Conservation (phyloP, 2,113 vertebrate species). For the Excalfactoria chinensis region DNA sequence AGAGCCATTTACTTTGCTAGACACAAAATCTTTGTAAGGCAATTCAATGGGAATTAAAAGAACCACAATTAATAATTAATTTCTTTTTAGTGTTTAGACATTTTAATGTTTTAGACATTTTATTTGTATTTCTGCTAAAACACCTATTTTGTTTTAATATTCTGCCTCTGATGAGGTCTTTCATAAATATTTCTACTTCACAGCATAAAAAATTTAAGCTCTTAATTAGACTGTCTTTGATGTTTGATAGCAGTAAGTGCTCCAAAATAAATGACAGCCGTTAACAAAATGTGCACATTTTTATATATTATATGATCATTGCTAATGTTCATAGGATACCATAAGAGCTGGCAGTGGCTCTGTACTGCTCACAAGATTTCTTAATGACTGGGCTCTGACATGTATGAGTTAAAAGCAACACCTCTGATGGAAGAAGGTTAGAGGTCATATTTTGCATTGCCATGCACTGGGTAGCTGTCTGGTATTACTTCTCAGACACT, state of each 20-base stretch:
- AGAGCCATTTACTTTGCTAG: neutral
- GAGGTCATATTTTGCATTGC: neutral
- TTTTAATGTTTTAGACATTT: conserved; percentile 39
- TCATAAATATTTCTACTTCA: conserved; percentile 71
- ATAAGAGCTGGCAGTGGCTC: neutral
- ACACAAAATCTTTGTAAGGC: neutral
- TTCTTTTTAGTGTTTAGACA: conserved; percentile 21
- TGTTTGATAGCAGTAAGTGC: conserved; percentile 56
- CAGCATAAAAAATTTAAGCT: conserved; percentile 66
- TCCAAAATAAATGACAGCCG: conserved; percentile 45
- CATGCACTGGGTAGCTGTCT: neutral
- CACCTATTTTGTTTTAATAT: conserved; percentile 56
- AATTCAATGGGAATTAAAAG: conserved; percentile 1
- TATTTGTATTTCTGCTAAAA: conserved; percentile 51
- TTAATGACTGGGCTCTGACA: neutral
- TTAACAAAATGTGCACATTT: conserved; percentile 37
- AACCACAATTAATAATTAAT: conserved; percentile 37
- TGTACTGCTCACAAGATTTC: neutral
- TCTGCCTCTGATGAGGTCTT: neutral
- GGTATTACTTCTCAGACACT: neutral
- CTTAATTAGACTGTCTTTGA: conserved; percentile 67
- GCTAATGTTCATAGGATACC: neutral
- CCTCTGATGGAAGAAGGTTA: neutral
- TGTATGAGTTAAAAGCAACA: neutral
- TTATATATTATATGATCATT: conserved; percentile 1